Percentiles rank a stretch among this genome's conserved stretches.
These are phyloP conservation scores for Silurus glanis DNA, from an alignment of 2,113 vertebrate genomes.

Conservation along the genomic window DNA sequence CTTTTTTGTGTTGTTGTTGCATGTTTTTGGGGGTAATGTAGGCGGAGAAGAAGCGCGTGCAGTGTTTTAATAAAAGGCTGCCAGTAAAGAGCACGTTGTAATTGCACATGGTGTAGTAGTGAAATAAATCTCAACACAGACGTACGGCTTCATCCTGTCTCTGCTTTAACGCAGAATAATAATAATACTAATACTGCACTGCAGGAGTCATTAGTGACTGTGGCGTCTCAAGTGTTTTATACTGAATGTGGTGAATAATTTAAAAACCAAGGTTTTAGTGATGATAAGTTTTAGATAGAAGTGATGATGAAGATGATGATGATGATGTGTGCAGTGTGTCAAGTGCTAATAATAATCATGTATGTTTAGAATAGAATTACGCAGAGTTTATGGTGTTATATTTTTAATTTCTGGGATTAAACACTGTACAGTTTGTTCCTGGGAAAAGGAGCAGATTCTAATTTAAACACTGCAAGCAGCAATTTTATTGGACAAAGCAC, in stretches of 20 bases:
- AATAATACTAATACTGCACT: neutral
- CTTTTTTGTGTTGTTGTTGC: neutral
- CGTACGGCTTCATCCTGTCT: neutral
- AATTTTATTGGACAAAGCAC: too few relatives aligned
- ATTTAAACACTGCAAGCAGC: too few relatives aligned
- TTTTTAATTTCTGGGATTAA: too few relatives aligned
- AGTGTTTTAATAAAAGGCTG: slow-evolving; percentile 40
- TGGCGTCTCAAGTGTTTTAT: neutral
- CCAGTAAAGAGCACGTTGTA: slow-evolving; percentile 2
- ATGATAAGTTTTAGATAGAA: too few relatives aligned
- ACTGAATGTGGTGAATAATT: too few relatives aligned
- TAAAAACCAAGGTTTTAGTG: too few relatives aligned
- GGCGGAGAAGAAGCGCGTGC: slow-evolving; percentile 25
- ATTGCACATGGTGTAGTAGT: neutral
- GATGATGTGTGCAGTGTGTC: neutral
- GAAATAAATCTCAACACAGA: neutral
- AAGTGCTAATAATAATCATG: neutral
- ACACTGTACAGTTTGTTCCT: too few relatives aligned
- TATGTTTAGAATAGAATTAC: too few relatives aligned
- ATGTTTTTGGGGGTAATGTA: slow-evolving; percentile 44
- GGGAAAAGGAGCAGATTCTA: too few relatives aligned
- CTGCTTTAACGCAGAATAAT: neutral
- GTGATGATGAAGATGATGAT: neutral
- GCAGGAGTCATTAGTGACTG: neutral
- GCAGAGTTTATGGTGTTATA: too few relatives aligned